These are phyloP conservation scores for Bilobella aurantiaca DNA, from an alignment of 1,140 invertebrate species.

Conservation along the genomic window DNA sequence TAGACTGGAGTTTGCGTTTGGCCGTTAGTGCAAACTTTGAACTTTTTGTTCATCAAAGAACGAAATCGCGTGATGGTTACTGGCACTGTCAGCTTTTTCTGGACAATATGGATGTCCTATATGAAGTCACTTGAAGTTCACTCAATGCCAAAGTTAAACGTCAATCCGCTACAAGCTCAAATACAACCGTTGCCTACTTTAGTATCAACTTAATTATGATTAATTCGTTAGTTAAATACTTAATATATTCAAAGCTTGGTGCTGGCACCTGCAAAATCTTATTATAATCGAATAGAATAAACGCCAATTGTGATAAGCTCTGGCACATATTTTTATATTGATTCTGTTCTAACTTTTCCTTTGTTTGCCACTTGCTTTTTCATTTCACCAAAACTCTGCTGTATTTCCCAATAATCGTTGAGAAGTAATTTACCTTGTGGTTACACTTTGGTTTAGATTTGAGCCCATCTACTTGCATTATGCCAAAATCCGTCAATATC, in stretches of 20 bases:
- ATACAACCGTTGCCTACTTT: background rate
- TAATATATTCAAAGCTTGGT: too few relatives aligned
- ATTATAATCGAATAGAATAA: too few relatives aligned
- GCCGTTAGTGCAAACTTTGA: slow-evolving; percentile 70
- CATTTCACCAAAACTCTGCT: too few relatives aligned
- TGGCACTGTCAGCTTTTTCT: slow-evolving; percentile 66
- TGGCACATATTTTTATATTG: too few relatives aligned
- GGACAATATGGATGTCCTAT: slow-evolving; percentile 74
- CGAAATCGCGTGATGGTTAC: slow-evolving; percentile 72
- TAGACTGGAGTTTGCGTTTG: slow-evolving; percentile 67
- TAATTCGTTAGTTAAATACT: too few relatives aligned
- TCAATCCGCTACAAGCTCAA: background rate
- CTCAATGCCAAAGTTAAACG: background rate
- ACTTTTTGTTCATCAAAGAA: slow-evolving; percentile 64
- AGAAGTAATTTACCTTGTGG: background rate
- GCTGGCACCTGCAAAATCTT: too few relatives aligned
- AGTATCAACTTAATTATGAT: too few relatives aligned
- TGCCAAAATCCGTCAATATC: background rate
- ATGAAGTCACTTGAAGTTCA: slow-evolving; percentile 63
- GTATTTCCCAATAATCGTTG: too few relatives aligned
- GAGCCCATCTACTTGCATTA: background rate
- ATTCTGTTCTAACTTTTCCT: too few relatives aligned
- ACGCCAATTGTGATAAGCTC: too few relatives aligned
- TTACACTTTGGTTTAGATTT: background rate
- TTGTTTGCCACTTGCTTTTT: too few relatives aligned